phyloP scores from a whole-genome alignment of 1,140 invertebrate species.

The Aphelinus certus region DNA sequence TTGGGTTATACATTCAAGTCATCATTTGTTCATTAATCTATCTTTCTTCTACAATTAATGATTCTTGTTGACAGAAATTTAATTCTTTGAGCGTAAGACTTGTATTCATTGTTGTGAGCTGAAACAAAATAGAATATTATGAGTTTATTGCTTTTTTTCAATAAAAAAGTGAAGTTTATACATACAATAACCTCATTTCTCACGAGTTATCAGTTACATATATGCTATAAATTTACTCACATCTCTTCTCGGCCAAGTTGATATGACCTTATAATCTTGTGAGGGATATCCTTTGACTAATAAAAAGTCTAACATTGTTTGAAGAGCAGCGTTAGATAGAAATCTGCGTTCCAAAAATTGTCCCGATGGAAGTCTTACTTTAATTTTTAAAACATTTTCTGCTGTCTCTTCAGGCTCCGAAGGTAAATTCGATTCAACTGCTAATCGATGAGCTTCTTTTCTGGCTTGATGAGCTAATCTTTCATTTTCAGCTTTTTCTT shows the following conservation, averaged over 20 bases:
- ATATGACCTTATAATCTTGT: conserved; percentile 88
- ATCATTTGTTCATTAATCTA: conserved; percentile 62
- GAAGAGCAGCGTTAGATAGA: conserved; percentile 71
- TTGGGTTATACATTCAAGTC: conserved; percentile 50
- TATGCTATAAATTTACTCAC: conserved; percentile 68
- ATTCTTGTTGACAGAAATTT: conserved; percentile 91
- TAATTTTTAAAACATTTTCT: conserved; percentile 76
- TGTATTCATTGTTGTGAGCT: conserved; percentile 83
- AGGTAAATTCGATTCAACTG: conserved; percentile 71
- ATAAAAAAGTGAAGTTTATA: too few relatives aligned
- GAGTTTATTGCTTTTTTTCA: background rate
- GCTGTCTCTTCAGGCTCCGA: conserved; percentile 69
- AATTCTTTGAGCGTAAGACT: conserved; percentile 80
- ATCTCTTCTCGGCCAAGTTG: conserved; percentile 90
- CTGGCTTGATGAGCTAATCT: conserved; percentile 74
- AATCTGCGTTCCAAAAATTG: conserved; percentile 80
- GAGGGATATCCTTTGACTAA: conserved; percentile 86
- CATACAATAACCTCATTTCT: too few relatives aligned
- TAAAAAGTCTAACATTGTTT: conserved; percentile 86
- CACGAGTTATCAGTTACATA: background rate
- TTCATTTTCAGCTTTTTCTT: conserved; percentile 76
- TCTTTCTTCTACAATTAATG: conserved; percentile 90
- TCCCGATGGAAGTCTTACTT: conserved; percentile 81
- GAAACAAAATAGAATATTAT: conserved; percentile 54
- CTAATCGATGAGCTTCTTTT: conserved; percentile 72